A percentile compares a stretch with the other conserved stretches of the same genome.
Conservation (phyloP, 2,113 vertebrate genomes). For the Myxocyprinus asiaticus region DNA sequence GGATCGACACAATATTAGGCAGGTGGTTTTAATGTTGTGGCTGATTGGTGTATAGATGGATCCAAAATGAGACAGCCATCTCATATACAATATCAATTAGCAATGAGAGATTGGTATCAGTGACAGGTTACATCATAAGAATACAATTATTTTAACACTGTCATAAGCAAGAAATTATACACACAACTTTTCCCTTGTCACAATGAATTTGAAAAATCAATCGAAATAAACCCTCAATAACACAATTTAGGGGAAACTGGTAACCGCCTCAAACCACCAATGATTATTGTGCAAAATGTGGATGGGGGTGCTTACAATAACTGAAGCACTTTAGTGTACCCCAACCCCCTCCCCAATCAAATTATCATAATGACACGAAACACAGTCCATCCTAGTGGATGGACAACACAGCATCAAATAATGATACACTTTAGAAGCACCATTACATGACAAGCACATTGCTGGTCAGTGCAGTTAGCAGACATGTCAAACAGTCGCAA, state of each 20-base stretch:
- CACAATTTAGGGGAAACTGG: neutral
- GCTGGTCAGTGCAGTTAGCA: neutral
- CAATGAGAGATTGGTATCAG: too few species aligned
- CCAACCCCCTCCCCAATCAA: neutral
- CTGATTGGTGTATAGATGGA: too few species aligned
- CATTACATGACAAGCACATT: constrained; percentile 9
- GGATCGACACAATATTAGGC: too few species aligned
- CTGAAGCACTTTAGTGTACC: constrained; percentile 14
- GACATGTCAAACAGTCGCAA: constrained; percentile 28
- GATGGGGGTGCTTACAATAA: neutral
- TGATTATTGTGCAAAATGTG: constrained; percentile 9
- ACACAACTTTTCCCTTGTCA: neutral
- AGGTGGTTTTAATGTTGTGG: too few species aligned
- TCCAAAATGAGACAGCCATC: too few species aligned
- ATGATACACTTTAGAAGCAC: constrained; percentile 26
- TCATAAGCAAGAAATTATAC: neutral
- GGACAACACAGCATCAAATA: constrained; percentile 18
- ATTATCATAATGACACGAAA: constrained; percentile 16
- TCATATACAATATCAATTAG: too few species aligned
- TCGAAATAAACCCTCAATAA: neutral
- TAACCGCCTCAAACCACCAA: neutral
- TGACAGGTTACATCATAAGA: too few species aligned
- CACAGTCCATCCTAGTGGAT: neutral
- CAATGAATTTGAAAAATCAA: neutral
- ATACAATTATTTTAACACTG: neutral